phyloP scores from a whole-genome alignment of 2,113 vertebrate species.

The Hypomesus transpacificus region DNA sequence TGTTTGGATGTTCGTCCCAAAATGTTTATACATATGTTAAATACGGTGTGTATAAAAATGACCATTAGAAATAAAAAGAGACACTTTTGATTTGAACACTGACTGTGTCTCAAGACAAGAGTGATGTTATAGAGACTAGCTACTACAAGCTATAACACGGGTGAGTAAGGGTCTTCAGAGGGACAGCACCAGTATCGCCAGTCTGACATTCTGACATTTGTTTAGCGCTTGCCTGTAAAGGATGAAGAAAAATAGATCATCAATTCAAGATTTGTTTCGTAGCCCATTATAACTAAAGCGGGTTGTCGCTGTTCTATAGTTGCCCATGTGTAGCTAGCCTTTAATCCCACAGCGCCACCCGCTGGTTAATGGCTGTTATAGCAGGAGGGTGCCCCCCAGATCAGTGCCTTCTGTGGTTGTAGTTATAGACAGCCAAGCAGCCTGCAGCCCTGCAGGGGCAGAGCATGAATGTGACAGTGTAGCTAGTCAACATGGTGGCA shows the following conservation, averaged over 20 bases:
- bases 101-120: background rate
- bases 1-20: background rate
- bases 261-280: background rate
- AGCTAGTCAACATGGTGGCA: no score
- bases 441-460: no score
- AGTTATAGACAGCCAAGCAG: no score
- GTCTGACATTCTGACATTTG: background rate
- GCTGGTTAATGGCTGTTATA: background rate
- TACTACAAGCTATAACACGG: background rate
- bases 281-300: background rate
- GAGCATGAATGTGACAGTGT: no score
- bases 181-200: background rate
- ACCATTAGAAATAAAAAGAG: background rate
- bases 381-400: background rate
- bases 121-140: background rate
- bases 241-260: background rate
- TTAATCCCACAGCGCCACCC: background rate
- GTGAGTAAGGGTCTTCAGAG: background rate
- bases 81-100: constrained; percentile 7
- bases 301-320: no score
- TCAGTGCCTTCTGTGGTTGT: no score
- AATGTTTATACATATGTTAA: constrained; percentile 4
- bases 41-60: constrained; percentile 9
- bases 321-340: background rate
- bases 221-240: background rate